These are phyloP conservation scores for Eledone cirrhosa DNA, from an alignment of 2,888 invertebrate species.

Conservation along the genomic window DNA sequence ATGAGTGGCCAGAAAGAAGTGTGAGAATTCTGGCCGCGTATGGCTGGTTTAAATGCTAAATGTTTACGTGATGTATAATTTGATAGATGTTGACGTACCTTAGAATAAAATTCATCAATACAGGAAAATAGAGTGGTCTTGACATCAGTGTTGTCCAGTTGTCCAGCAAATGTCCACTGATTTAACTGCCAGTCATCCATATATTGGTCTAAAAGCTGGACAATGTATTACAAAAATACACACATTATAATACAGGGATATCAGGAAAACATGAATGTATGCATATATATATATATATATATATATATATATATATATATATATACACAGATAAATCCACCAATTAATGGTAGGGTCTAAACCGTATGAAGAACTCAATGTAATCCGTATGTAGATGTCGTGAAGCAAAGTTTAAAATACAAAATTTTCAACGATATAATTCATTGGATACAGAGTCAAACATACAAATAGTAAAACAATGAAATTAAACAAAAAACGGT, in stretches of 20 bases:
- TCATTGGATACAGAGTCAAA: no score
- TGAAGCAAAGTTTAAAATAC: no score
- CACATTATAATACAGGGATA: not conserved
- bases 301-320: not conserved
- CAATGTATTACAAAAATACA: not conserved
- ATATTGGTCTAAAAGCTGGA: conserved; percentile 37
- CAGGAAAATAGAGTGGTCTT: conserved; percentile 48
- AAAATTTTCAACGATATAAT: no score
- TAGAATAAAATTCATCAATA: conserved; percentile 49
- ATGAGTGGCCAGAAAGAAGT: no score
- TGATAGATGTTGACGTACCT: conserved; percentile 41
- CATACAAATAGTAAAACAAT: no score
- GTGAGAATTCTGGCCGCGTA: no score
- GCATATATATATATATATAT: not conserved
- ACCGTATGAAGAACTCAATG: no score
- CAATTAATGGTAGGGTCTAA: no score
- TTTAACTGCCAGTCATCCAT: conserved; percentile 49
- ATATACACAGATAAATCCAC: not conserved
- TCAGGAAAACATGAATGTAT: not conserved
- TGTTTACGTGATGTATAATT: no score
- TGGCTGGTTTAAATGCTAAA: no score
- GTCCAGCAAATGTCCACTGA: conserved; percentile 67
- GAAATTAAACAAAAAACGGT: no score
- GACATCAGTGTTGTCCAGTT: conserved; percentile 49
- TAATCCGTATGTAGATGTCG: no score